A percentile compares a stretch with the other conserved stretches of the same genome.
Evolutionary conservation across 2,888 invertebrate species (phyloP).

Genomic region (Yponomeuta cagnagella): DNA sequence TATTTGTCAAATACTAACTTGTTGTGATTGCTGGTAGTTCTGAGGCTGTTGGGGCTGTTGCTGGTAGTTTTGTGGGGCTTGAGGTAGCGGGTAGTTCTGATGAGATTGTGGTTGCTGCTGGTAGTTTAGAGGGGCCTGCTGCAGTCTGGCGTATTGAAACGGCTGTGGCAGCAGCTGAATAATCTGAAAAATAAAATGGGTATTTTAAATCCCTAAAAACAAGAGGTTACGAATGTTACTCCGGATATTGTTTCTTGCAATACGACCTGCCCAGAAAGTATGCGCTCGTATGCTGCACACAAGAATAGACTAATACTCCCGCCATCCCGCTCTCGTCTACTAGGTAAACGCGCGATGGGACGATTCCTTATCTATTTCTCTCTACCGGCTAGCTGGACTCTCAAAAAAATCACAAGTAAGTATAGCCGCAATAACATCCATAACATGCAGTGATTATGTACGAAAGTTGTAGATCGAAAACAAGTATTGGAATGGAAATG

Average conservation of each 20-base stretch:
- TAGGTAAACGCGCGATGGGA: no score
- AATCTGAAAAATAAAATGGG: neutral
- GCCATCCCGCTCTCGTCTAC: no score
- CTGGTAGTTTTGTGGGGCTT: constrained; percentile 3
- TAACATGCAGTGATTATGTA: no score
- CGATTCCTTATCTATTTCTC: no score
- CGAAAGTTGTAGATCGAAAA: no score
- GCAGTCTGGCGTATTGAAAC: neutral
- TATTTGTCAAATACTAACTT: neutral
- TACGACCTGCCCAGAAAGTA: neutral
- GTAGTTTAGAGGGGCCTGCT: constrained; percentile 18
- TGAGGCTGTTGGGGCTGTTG: constrained; percentile 9
- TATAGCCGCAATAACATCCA: no score
- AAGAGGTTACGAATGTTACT: neutral
- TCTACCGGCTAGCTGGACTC: no score
- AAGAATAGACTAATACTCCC: no score
- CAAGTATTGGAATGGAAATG: no score
- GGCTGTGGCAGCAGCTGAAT: neutral
- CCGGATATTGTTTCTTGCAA: constrained; percentile 3
- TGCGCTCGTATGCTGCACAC: no score
- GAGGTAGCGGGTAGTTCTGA: neutral
- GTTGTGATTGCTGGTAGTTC: constrained; percentile 21
- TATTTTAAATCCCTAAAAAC: neutral
- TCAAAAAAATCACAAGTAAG: no score
- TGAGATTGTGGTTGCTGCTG: neutral